A percentile compares a stretch with the other conserved stretches of the same genome.
phyloP scores from a whole-genome alignment of 2,888 invertebrate genomes.

The Drosophila quinaria region DNA sequence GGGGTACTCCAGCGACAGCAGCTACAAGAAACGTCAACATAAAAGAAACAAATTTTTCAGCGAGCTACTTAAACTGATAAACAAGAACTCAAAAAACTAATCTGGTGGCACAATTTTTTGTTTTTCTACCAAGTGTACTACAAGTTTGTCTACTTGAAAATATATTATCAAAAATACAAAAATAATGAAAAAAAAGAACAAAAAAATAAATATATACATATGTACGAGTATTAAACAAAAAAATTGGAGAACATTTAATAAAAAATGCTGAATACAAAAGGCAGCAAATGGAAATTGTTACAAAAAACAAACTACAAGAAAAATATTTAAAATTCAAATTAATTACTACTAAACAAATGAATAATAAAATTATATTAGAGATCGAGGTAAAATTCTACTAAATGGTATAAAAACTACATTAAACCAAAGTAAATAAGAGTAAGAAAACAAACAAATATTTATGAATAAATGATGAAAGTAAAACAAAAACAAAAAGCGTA shows the following conservation, averaged over 20 bases:
- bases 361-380: conserved; percentile 69
- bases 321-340: conserved; percentile 75
- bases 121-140: conserved; percentile 78
- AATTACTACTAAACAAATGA: conserved; percentile 61
- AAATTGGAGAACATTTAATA: conserved; percentile 37
- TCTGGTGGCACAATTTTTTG: conserved; percentile 80
- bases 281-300: conserved; percentile 59
- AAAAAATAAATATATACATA: conserved; percentile 49
- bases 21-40: conserved; percentile 66
- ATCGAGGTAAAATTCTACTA: conserved; percentile 72
- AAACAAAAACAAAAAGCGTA: conserved; percentile 37
- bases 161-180: conserved; percentile 44
- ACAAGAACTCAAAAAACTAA: conserved; percentile 62
- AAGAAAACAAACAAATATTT: conserved; percentile 48
- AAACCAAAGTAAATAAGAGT: conserved; percentile 55
- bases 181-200: conserved; percentile 20
- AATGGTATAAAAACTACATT: conserved; percentile 61
- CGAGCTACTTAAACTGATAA: conserved; percentile 63
- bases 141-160: conserved; percentile 74
- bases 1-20: conserved; percentile 75
- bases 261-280: conserved; percentile 33
- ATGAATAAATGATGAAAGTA: conserved; percentile 41
- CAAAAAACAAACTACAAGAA: conserved; percentile 45
- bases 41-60: conserved; percentile 62
- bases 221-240: conserved; percentile 59